phyloP scores from a whole-genome alignment of 2,888 invertebrate genomes.

The Clunio marinus region DNA sequence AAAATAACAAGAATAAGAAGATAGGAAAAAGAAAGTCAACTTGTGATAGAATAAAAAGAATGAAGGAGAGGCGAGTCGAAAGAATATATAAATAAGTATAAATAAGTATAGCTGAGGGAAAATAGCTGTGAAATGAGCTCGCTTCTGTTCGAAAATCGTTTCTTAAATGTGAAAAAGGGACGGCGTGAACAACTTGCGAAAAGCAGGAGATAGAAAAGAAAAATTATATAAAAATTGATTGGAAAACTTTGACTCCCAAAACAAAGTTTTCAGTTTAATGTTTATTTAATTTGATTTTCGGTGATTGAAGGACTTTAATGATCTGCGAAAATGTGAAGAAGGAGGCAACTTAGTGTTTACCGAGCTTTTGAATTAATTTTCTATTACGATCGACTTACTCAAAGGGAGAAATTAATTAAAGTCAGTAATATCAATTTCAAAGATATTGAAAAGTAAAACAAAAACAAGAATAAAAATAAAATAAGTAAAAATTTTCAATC shows the following conservation, averaged over 20 bases:
- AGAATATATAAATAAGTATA: constrained; percentile 18
- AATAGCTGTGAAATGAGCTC: constrained; percentile 37
- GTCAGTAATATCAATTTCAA: too few species aligned
- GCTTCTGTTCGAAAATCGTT: neutral
- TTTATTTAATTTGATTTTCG: constrained; percentile 39
- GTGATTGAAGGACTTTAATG: constrained; percentile 36
- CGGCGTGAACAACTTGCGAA: neutral
- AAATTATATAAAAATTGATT: constrained; percentile 37
- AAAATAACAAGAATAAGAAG: neutral
- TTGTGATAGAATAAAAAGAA: constrained; percentile 17
- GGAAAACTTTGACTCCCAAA: constrained; percentile 29
- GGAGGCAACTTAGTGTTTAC: neutral
- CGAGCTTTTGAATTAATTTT: neutral
- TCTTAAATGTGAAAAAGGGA: constrained; percentile 3
- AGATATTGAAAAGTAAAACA: too few species aligned
- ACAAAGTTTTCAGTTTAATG: constrained; percentile 24
- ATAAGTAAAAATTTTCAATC: too few species aligned
- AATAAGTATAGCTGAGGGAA: constrained; percentile 18
- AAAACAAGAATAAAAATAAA: too few species aligned
- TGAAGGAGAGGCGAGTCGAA: neutral
- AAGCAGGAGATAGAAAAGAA: constrained; percentile 1
- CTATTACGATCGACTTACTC: too few species aligned
- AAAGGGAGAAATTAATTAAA: neutral
- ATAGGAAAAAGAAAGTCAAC: neutral
- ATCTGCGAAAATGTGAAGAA: constrained; percentile 11